These are phyloP conservation scores for Rhodophaea formosa DNA, from an alignment of 2,888 invertebrate species.

Conservation along the genomic window DNA sequence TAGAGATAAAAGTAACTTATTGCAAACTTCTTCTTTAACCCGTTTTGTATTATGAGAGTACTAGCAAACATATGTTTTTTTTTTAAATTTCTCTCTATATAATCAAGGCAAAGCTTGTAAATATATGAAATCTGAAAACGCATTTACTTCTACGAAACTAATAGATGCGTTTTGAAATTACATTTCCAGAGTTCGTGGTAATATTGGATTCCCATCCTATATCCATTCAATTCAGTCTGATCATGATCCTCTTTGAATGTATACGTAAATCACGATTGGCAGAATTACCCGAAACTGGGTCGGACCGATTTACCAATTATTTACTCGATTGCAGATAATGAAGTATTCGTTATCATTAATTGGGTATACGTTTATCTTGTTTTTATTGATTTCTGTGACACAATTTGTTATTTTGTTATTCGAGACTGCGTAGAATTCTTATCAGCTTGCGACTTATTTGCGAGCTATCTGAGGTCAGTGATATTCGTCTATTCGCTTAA, in stretches of 20 bases:
- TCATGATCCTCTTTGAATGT: not conserved
- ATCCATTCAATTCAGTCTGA: not conserved
- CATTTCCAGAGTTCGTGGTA: not conserved
- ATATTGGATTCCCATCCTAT: not conserved
- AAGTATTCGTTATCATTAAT: constrained; percentile 16
- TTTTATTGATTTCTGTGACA: constrained; percentile 21
- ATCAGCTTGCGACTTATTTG: not conserved
- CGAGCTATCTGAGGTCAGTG: not conserved
- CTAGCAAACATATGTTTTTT: no score
- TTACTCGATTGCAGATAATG: constrained; percentile 1
- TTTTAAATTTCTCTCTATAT: no score
- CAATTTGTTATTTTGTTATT: not conserved
- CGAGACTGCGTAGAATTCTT: constrained; percentile 1
- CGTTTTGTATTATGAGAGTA: no score
- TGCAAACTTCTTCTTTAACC: no score
- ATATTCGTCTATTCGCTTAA: constrained; percentile 3
- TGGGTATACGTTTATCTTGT: constrained; percentile 16
- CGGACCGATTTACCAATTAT: constrained; percentile 13
- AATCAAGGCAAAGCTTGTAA: no score
- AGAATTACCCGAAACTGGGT: constrained; percentile 4
- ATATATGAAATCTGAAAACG: not conserved
- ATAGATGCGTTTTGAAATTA: not conserved
- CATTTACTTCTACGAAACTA: not conserved
- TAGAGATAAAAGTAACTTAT: no score
- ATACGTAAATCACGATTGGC: not conserved